Conservation (phyloP, 2,113 vertebrate species). For the Tachuris rubrigastra region DNA sequence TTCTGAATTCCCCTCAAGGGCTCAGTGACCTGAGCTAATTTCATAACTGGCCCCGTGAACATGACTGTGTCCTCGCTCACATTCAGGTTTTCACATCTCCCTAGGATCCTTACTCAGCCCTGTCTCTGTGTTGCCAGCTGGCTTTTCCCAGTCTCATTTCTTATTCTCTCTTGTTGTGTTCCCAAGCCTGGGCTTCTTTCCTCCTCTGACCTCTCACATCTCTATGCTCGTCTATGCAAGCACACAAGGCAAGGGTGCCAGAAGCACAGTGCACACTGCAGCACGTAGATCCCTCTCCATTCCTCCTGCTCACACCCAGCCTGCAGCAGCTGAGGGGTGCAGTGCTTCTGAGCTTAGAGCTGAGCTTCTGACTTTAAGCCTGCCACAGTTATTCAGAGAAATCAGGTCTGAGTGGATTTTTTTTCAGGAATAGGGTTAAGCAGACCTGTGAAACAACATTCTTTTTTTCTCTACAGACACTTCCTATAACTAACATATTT, state of each 20-base stretch:
- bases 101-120: background rate
- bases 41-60: background rate
- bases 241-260: background rate
- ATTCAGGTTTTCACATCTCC: background rate
- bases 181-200: background rate
- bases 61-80: background rate
- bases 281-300: rapidly evolving
- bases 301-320: rapidly evolving
- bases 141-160: background rate
- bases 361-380: background rate
- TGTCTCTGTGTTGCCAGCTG: background rate
- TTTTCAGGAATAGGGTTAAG: background rate
- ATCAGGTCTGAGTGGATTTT: background rate
- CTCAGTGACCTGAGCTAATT: background rate
- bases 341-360: rapidly evolving
- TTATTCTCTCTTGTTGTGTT: background rate
- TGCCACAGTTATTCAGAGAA: rapidly evolving
- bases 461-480: background rate
- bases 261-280: background rate
- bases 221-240: background rate
- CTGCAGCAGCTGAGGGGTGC: rapidly evolving
- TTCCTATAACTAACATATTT: background rate
- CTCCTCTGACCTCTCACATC: rapidly evolving
- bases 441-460: background rate
- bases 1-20: background rate